Conservation (phyloP, 2,797 vertebrate species). For the Enteromius radiatus region DNA sequence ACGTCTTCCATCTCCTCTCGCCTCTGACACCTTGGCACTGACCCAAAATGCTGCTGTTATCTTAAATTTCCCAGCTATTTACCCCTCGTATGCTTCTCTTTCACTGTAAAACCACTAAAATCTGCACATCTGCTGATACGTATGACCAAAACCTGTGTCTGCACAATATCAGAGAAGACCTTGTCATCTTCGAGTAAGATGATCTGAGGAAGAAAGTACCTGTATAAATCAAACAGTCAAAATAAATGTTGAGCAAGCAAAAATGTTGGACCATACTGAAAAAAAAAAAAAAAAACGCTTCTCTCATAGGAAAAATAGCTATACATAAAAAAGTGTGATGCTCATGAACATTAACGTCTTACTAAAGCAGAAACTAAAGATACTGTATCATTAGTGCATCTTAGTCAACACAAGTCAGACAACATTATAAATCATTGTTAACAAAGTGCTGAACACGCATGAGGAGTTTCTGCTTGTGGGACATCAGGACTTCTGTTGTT, state of each 20-base stretch:
- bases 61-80: slow-evolving; percentile 17
- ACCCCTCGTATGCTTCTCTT: not conserved
- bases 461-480: not conserved
- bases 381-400: slow-evolving; percentile 53
- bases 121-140: slow-evolving; percentile 36
- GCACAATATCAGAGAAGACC: slow-evolving; percentile 49
- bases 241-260: slow-evolving; percentile 49
- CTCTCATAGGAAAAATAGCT: slow-evolving; percentile 41
- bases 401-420: slow-evolving; percentile 54
- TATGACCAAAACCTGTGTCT: slow-evolving; percentile 27
- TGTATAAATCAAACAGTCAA: slow-evolving; percentile 42
- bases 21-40: slow-evolving; percentile 17
- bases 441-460: slow-evolving; percentile 48
- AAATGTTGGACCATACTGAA: slow-evolving; percentile 35
- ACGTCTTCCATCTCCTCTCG: slow-evolving; percentile 1
- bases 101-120: slow-evolving; percentile 22
- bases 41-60: not conserved
- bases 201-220: slow-evolving; percentile 30
- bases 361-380: slow-evolving; percentile 52
- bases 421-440: slow-evolving; percentile 58
- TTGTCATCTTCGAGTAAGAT: slow-evolving; percentile 37
- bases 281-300: slow-evolving; percentile 52
- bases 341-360: slow-evolving; percentile 52
- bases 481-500: slow-evolving; percentile 7
- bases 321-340: slow-evolving; percentile 37